A percentile compares a stretch with the other conserved stretches of the same genome.
phyloP scores from a whole-genome alignment of 2,888 invertebrate genomes.

The Rhingia rostrata region DNA sequence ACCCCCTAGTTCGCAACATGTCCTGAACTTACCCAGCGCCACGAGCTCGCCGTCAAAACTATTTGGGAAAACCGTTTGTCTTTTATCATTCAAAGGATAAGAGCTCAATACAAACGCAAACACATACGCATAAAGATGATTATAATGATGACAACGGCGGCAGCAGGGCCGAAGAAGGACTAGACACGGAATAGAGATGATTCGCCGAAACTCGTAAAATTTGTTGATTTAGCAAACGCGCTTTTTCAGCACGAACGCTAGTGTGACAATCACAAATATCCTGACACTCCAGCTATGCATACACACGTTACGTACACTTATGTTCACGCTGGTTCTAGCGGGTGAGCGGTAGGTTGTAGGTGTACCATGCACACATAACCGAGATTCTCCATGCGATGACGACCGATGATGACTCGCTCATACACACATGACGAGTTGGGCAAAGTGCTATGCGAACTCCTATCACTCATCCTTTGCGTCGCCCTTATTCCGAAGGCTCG shows the following conservation, averaged over 20 bases:
- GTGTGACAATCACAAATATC: conserved; percentile 69
- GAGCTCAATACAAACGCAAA: background rate
- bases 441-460: background rate
- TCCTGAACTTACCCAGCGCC: conserved; percentile 32
- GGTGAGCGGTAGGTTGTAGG: background rate
- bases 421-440: conserved; percentile 29
- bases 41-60: conserved; percentile 50
- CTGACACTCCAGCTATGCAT: conserved; percentile 5
- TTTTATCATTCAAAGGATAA: conserved; percentile 68
- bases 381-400: conserved; percentile 2
- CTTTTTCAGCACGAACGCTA: conserved; percentile 61
- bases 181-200: conserved; percentile 62
- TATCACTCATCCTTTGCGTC: conserved; percentile 54
- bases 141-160: conserved; percentile 11
- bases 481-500: conserved; percentile 19
- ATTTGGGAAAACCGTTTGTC: conserved; percentile 56
- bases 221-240: conserved; percentile 72
- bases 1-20: conserved; percentile 37
- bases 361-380: background rate
- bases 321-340: background rate
- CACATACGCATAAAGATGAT: conserved; percentile 3
- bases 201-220: conserved; percentile 66
- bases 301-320: background rate
- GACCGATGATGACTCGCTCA: conserved; percentile 10
- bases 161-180: conserved; percentile 46